These are phyloP conservation scores for Ochlodes sylvanus DNA, from an alignment of 2,888 invertebrate genomes.

Conservation along the genomic window DNA sequence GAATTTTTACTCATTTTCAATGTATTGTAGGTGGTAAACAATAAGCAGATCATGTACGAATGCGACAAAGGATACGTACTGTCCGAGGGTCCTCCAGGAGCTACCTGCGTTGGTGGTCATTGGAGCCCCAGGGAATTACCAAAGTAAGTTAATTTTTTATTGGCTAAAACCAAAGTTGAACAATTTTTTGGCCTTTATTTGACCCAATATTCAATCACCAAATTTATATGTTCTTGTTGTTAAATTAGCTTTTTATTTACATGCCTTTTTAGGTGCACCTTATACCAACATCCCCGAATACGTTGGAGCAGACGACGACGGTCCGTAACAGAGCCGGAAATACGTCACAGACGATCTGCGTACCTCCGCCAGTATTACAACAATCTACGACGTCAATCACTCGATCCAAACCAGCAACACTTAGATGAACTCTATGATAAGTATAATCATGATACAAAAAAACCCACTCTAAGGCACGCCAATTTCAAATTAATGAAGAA, in stretches of 20 bases:
- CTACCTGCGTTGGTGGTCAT: conserved; percentile 96
- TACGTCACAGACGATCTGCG: conserved; percentile 70
- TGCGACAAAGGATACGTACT: conserved; percentile 96
- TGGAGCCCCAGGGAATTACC: conserved; percentile 97
- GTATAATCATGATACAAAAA: conserved; percentile 71
- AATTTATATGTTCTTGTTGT: no score
- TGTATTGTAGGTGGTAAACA: conserved; percentile 88
- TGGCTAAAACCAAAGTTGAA: no score
- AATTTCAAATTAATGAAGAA: conserved; percentile 80
- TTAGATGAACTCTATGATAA: conserved; percentile 74
- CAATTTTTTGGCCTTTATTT: no score
- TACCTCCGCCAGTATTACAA: conserved; percentile 76
- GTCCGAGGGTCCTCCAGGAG: conserved; percentile 94
- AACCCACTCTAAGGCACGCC: conserved; percentile 76
- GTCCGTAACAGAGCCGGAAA: conserved; percentile 76
- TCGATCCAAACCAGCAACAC: conserved; percentile 61
- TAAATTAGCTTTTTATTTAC: no score
- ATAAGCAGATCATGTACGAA: conserved; percentile 98
- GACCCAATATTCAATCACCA: no score
- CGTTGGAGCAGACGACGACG: conserved; percentile 91
- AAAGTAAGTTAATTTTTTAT: conserved; percentile 80
- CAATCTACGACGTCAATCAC: conserved; percentile 57
- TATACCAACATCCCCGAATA: conserved; percentile 94
- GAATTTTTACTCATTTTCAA: neutral
- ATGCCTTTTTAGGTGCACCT: conserved; percentile 86